Evolutionary conservation across 2,888 invertebrate genomes (phyloP).

Genomic region (Thyatira batis): DNA sequence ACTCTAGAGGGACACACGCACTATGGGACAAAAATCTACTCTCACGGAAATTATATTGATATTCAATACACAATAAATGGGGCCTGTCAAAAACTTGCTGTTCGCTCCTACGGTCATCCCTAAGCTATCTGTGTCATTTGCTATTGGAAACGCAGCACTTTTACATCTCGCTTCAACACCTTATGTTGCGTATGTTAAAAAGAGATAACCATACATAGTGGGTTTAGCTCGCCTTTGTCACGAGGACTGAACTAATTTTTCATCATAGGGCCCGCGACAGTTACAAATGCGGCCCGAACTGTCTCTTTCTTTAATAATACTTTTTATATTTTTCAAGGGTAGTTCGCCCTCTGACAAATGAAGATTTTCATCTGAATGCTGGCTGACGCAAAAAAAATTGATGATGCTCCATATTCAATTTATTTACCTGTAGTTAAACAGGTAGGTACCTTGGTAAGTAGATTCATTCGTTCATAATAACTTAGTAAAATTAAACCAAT

Average conservation of each 20-base stretch:
- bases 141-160: constrained; percentile 75
- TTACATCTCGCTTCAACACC: constrained; percentile 48
- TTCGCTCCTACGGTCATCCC: constrained; percentile 83
- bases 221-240: constrained; percentile 80
- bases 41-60: constrained; percentile 82
- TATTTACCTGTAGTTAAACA: constrained; percentile 65
- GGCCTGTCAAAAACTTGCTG: constrained; percentile 82
- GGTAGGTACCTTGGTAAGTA: too few relatives aligned
- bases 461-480: too few relatives aligned
- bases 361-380: constrained; percentile 74
- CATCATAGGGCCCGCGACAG: constrained; percentile 83
- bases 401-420: constrained; percentile 75
- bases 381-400: constrained; percentile 59
- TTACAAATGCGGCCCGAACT: constrained; percentile 82
- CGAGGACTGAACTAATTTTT: constrained; percentile 82
- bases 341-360: constrained; percentile 72
- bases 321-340: constrained; percentile 80
- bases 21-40: constrained; percentile 80
- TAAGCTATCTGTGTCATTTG: constrained; percentile 82
- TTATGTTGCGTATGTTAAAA: constrained; percentile 47
- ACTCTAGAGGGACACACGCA: constrained; percentile 64
- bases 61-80: constrained; percentile 83
- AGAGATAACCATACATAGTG: constrained; percentile 68
- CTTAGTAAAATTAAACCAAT: too few relatives aligned
- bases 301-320: constrained; percentile 83